phyloP scores from a whole-genome alignment of 2,113 vertebrate genomes.

The Gulo gulo region DNA sequence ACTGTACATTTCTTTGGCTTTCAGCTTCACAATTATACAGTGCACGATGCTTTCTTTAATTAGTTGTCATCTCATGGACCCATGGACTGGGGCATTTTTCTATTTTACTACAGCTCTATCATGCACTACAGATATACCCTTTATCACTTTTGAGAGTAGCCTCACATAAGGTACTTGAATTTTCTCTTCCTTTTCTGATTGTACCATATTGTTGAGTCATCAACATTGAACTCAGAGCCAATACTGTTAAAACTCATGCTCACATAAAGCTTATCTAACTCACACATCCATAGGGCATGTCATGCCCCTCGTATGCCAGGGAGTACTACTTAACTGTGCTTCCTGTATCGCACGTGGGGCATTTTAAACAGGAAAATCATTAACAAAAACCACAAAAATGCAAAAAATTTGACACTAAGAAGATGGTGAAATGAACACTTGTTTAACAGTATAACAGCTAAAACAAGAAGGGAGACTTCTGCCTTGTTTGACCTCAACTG shows the following conservation, averaged over 20 bases:
- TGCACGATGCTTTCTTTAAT: neutral
- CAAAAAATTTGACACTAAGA: neutral
- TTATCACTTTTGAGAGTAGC: neutral
- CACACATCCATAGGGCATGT: neutral
- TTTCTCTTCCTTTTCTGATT: neutral
- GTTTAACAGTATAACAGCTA: neutral
- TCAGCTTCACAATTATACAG: neutral
- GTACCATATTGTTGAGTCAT: neutral
- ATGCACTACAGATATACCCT: neutral
- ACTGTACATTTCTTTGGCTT: neutral
- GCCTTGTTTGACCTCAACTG: neutral
- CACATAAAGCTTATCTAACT: neutral
- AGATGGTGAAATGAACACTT: neutral
- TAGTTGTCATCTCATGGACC: neutral
- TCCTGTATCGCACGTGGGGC: accelerated
- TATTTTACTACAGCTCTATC: neutral
- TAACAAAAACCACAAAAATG: neutral
- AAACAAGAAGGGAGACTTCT: neutral
- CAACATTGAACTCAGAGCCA: neutral
- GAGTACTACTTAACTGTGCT: no score
- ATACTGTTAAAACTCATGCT: neutral
- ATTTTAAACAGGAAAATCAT: neutral
- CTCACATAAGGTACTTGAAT: neutral
- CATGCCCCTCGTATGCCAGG: neutral
- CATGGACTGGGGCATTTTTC: neutral